Evolutionary conservation across 2,113 vertebrate genomes (phyloP), one percentile per base, ranked within the genome.

Genomic region (Rhineura floridana): DNA sequence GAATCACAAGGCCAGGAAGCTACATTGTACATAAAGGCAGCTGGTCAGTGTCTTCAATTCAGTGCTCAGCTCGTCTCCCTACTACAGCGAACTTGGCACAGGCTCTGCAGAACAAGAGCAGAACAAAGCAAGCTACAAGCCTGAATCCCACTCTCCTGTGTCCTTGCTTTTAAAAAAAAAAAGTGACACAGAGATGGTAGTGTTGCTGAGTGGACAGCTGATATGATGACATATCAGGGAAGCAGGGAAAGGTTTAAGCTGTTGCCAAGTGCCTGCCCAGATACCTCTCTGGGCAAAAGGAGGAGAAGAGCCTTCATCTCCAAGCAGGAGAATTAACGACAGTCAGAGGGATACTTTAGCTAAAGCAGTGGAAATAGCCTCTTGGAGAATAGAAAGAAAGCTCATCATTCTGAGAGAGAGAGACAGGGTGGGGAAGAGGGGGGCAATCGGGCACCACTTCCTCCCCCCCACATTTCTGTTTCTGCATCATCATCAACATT

Each of bases 351-450:
- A 83, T 81, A 25, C 42, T 84, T 80, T 76, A 82, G 79, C 83
- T 0, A 0, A 88, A 85, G 72, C 0, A 0, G 1, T 28, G 73
- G 82, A 42, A 36, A 55, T 52, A 82, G 0, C 6, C 21, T 44
- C 50, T 48, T 30, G 13, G 0, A 0, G 0, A 0, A 52, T 65
- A 39, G 75, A 59, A 59, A 59, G 50, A 83, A 82, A 81, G 48
- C 0, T 70, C 1, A 0, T 28, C 82, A 23, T 65, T 65, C 63
- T 67, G 39, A 46, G 9, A 73, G 13, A 76, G 0, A 0, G 0
- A 0, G 3, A 5, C 28, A 52, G 23, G 10, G 1, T 23, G 52
- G 36, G 2, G 36, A 59, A 21, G 5, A 23, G 42, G 25, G 79
- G 2, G 8, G 0, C 42, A 46, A 5, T 19, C 0, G 33, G 1